Conservation (phyloP, 2,113 vertebrate species). For the Sceloporus tristichus region DNA sequence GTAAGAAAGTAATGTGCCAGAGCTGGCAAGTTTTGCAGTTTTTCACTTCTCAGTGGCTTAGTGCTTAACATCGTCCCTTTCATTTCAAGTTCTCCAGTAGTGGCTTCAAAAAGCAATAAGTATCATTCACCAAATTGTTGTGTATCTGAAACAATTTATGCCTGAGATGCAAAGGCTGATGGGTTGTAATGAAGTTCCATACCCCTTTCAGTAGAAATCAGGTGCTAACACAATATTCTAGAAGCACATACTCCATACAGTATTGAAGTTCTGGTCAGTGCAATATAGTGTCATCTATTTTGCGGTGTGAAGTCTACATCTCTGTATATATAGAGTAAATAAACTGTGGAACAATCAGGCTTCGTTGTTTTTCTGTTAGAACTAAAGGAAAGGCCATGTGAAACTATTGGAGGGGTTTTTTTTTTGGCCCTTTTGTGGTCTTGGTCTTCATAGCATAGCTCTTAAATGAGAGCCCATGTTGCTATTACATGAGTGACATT, state of each 20-base stretch:
- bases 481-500: constrained; percentile 28
- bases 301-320: neutral
- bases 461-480: constrained; percentile 40
- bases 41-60: constrained; percentile 11
- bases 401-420: constrained; percentile 45
- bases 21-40: neutral
- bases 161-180: neutral
- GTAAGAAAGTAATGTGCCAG: neutral
- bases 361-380: constrained; percentile 46
- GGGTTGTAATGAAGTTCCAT: neutral
- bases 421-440: neutral
- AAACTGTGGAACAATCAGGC: constrained; percentile 52
- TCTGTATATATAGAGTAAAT: constrained; percentile 58
- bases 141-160: neutral
- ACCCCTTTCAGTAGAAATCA: neutral
- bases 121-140: neutral
- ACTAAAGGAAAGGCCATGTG: constrained; percentile 68
- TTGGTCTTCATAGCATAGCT: constrained; percentile 54
- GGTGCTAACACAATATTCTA: constrained; percentile 24
- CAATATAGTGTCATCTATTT: neutral
- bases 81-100: constrained; percentile 44
- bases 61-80: constrained; percentile 35
- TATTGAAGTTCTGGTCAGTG: constrained; percentile 15
- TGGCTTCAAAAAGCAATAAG: constrained; percentile 22
- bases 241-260: constrained; percentile 4